Base-by-base conservation (phyloP, 2,797 vertebrate genomes). In the Myripristis murdjan region DNA sequence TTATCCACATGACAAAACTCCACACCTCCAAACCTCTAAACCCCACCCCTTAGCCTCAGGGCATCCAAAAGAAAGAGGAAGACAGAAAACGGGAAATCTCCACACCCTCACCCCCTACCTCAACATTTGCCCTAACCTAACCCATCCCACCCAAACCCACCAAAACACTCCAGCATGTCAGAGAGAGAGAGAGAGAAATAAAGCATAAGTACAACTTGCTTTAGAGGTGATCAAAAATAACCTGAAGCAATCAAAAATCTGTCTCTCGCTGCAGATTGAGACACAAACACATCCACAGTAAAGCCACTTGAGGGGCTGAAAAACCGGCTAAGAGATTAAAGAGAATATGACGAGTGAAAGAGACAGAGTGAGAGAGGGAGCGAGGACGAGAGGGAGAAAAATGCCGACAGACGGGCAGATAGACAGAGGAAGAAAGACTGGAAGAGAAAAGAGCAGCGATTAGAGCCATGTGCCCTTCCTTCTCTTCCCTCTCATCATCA, bases 401-500 rank as follows among this genome's bases (percentile, higher is more conserved):
- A 74, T 73, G 70, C 48, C 64, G 67, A 75, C 24, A 71, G 59
- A 69, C 35, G 71, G n/a, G 10, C 14, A 54, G 10, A 47, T 10
- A 49, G 57, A 82, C 70, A 58, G 28, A 53, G n/a, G 20, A 33
- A 41, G 2, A 46, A 26, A 43, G 68, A 59, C n/a, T 35, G 41
- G 71, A 33, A 23, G 66, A 81, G 74, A 83, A 82, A 70, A 67
- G 48, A 62, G 57, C 74, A 46, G 74, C 58, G 72, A 83, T 82
- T 78, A 62, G 63, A 84, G 79, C 57, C 73, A 79, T 85, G 77
- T 77, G 70, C 80, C 69, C 44, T 68, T 73, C 60, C 53, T 39
- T 76, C 70, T 70, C 70, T 77, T 47, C 54, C 26, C 44, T 83
- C 75, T 86, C 73, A 83, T 83, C 85, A 81, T 79, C 82, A 39